Base-by-base conservation (phyloP, 2,113 vertebrate species). In the Speoplatyrhinus poulsoni region DNA sequence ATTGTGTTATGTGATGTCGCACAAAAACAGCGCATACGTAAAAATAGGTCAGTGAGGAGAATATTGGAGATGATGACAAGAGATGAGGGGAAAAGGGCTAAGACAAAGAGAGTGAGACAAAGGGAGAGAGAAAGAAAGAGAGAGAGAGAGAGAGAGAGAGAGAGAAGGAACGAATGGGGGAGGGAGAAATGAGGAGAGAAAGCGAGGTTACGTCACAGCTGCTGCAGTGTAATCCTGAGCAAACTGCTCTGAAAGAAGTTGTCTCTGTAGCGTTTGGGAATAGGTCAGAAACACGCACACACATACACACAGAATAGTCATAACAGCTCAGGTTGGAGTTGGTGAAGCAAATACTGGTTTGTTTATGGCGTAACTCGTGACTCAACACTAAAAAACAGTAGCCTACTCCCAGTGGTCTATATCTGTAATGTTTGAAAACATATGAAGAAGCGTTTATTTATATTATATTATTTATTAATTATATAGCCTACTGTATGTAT, bases 1-100 rank as follows among this genome's bases (percentile, higher is more conserved):
- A 75, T 82, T 65, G 72, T 80, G 59, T 81, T 78, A 81, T 82
- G 83, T 19, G 26, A 64, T 82, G 86, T 12, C 81, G 82, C 67
- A 67, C 61, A 75, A 83, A 90, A 91, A 85, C 62, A 67, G 88
- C 86, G 83, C 83, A 85, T 72, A 70, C 80, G 76, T 70, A 81
- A 90, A 91, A 93, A 85, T 91, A 92, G 90, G 89, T 92, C 90
- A 93, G 70, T 26, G 79, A 79, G 80, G 85, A 85, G 64, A 69
- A 80, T 72, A 60, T 81, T 46, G 61, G 55, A 65, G 26, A 12
- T 10, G 56, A 26, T 58, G 79, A 65, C 60, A 70, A 62, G 64
- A 63, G 75, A 82, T 73, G 68, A 64, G 65, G 59, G 26, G 60
- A 55, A 56, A 59, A 63, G 69, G 55, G 56, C 26, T n/a, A 62